phyloP scores from a whole-genome alignment of 2,797 vertebrate species.

The Rhinogobio ventralis region DNA sequence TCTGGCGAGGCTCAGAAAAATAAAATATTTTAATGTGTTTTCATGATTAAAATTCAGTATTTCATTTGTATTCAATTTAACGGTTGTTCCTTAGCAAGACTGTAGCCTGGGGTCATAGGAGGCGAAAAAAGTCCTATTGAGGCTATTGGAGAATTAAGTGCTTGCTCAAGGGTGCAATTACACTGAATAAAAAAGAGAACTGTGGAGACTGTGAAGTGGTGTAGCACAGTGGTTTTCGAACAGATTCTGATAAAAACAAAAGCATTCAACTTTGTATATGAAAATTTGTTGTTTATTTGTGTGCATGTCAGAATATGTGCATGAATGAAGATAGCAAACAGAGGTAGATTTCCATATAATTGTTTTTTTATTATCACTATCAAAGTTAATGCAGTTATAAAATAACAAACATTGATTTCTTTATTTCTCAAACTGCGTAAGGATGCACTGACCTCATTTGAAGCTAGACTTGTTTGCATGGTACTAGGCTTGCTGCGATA shows the following conservation, averaged over 20 bases:
- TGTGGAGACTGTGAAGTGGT: not conserved
- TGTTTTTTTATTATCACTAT: not conserved
- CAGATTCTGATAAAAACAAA: not conserved
- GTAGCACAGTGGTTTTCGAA: not conserved
- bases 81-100: not conserved
- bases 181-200: conserved; percentile 4
- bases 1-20: not conserved
- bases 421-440: not conserved
- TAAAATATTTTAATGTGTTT: not conserved
- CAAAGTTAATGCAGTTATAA: not conserved
- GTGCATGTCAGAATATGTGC: not conserved
- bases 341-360: not conserved
- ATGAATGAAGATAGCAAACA: conserved; percentile 33
- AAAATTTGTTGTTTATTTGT: not conserved
- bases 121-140: not conserved
- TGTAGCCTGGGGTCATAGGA: not conserved
- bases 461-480: not conserved
- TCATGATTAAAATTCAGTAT: not conserved
- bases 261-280: not conserved
- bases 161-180: not conserved
- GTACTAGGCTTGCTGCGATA: no score
- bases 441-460: not conserved
- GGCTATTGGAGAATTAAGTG: not conserved
- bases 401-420: not conserved
- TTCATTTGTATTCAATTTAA: not conserved